Base-by-base conservation (phyloP, 2,888 invertebrate species). In the Cloeon dipterum region DNA sequence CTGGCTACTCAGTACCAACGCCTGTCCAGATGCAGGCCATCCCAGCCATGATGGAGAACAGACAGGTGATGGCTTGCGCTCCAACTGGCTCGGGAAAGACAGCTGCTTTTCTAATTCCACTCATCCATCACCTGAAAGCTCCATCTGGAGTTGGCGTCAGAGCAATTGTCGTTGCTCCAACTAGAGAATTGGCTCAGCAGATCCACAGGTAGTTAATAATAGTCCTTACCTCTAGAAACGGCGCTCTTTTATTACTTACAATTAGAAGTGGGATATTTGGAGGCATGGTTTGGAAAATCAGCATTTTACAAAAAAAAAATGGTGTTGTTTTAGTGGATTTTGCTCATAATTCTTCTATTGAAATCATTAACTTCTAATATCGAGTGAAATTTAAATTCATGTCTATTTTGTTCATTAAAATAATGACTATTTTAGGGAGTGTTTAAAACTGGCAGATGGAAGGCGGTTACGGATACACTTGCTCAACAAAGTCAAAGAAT, bases 1-100 rank as follows among this genome's bases (percentile, higher is more conserved):
- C 73, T 47, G 77, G 77, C 1, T 88, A 81, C 48, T 51, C 56
- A 0, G 64, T 66, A 37, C 91, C 91, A 1, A 89, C 91, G 0
- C 74, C 88, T 0, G 76, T 93, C 47, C 91, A 93, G 59, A 75
- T 89, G 66, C 94, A 96, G 57, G 78, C 86, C 0, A 67, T 93
- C 44, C 86, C 96, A 2, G 67, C 82, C 40, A 75, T 96, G 75
- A 53, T 91, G 37, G 65, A 74, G 70, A 69, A 70, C 29, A 66
- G 85, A 35, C 81, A 91, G 52, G 57, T 94, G 21, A 65, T 96
- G 48, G 91, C 88, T 1, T 89, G 88, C 54, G 96, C 96, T 0
- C 94, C 94, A 1, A 98, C 96, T 0, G 96, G 96, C 2, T 93
- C 91, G 1, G 96, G 96, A 7, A 96, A 96, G 61, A 98, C 96